A percentile compares a stretch with the other conserved stretches of the same genome.
These are phyloP conservation scores for Heliconius melpomene DNA, from an alignment of 1,140 invertebrate genomes.

Conservation along the genomic window DNA sequence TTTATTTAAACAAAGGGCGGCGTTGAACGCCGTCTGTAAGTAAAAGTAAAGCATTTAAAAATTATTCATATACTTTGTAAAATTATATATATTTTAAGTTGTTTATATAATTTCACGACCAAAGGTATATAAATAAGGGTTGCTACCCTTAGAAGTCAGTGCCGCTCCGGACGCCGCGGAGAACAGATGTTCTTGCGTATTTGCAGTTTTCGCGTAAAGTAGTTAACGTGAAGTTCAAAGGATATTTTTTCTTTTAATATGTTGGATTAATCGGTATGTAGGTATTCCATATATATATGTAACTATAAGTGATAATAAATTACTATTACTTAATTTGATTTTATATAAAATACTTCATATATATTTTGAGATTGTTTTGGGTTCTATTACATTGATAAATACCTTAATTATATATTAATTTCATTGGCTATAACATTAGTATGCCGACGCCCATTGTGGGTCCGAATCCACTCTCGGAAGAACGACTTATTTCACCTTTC, in stretches of 20 bases:
- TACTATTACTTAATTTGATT: not conserved
- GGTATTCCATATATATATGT: not conserved
- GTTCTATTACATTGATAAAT: too few species aligned
- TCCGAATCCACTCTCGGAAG: too few species aligned
- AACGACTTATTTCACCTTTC: not conserved
- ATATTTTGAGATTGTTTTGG: too few species aligned
- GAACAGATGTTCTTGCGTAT: slow-evolving; percentile 4
- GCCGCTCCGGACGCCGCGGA: slow-evolving; percentile 2
- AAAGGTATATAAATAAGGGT: slow-evolving; percentile 28
- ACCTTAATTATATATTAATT: too few species aligned
- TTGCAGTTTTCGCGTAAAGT: not conserved
- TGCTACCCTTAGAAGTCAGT: slow-evolving; percentile 27
- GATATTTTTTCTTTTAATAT: not conserved
- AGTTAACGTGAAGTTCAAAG: slow-evolving; percentile 18
- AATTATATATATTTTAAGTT: not conserved
- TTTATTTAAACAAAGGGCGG: too few species aligned
- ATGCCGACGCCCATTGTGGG: too few species aligned
- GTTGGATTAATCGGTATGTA: slow-evolving; percentile 13
- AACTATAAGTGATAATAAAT: not conserved
- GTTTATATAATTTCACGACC: not conserved
- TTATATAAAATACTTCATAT: not conserved
- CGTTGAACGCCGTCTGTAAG: too few species aligned
- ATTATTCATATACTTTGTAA: not conserved
- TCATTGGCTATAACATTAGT: too few species aligned
- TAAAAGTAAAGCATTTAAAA: too few species aligned